Evolutionary conservation across 2,888 invertebrate genomes (phyloP).

Genomic region (Apamea sordens): DNA sequence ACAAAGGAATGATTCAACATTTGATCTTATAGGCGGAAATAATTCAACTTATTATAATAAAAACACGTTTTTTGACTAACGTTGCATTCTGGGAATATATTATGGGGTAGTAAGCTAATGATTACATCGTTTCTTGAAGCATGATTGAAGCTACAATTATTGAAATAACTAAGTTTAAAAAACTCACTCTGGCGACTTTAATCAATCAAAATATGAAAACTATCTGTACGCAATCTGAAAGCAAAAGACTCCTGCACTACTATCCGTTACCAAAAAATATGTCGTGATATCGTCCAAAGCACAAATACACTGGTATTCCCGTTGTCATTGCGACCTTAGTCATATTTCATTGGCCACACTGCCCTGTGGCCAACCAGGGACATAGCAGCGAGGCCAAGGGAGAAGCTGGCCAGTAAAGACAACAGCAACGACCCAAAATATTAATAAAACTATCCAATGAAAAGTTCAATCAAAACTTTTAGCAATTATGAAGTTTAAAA

Average conservation of each 20-base stretch:
- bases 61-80: constrained; percentile 28
- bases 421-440: not conserved
- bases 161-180: not conserved
- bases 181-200: not conserved
- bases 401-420: not conserved
- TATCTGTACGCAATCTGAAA: constrained; percentile 21
- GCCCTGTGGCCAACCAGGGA: not conserved
- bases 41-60: constrained; percentile 49
- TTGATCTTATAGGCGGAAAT: constrained; percentile 65
- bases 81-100: constrained; percentile 3
- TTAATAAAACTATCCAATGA: not conserved
- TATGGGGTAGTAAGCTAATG: constrained; percentile 8
- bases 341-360: not conserved
- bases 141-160: constrained; percentile 9
- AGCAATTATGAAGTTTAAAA: not conserved
- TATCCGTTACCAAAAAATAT: not conserved
- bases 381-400: not conserved
- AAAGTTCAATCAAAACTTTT: constrained; percentile 7
- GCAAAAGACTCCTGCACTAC: not conserved
- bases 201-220: constrained; percentile 10
- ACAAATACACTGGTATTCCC: not conserved
- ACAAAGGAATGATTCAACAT: constrained; percentile 63
- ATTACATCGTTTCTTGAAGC: constrained; percentile 23
- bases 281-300: constrained; percentile 2
- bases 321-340: not conserved